These are phyloP conservation scores for Frieseomelitta varia DNA, from an alignment of 1,140 invertebrate species.

Conservation along the genomic window DNA sequence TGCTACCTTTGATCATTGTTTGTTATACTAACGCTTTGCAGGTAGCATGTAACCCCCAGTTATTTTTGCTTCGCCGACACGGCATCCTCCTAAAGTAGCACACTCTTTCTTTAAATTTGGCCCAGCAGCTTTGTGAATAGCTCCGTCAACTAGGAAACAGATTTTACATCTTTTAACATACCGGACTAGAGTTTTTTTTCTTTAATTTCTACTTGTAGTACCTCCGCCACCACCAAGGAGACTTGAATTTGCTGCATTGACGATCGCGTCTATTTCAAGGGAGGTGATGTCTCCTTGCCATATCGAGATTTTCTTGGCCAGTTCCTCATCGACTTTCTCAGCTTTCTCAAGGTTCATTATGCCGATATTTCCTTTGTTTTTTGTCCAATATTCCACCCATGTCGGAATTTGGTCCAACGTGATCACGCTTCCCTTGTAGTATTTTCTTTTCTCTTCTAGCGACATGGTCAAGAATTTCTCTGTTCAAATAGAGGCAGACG, in stretches of 20 bases:
- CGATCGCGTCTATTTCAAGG: constrained; percentile 94
- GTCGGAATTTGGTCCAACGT: constrained; percentile 83
- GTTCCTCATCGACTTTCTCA: constrained; percentile 76
- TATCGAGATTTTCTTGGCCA: constrained; percentile 86
- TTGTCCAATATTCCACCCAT: constrained; percentile 84
- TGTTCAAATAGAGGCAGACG: constrained; percentile 56
- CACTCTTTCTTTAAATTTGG: constrained; percentile 88
- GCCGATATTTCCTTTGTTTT: constrained; percentile 76
- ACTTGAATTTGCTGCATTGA: constrained; percentile 94
- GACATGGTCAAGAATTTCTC: constrained; percentile 83
- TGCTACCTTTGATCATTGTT: neutral
- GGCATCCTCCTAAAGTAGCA: constrained; percentile 86
- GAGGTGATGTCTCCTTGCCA: constrained; percentile 93
- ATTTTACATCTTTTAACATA: constrained; percentile 22
- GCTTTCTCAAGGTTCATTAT: constrained; percentile 71
- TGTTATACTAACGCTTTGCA: constrained; percentile 85
- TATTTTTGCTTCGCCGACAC: constrained; percentile 90
- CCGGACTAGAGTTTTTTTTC: neutral
- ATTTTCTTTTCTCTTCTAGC: constrained; percentile 82
- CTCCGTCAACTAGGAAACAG: constrained; percentile 87
- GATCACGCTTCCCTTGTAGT: constrained; percentile 81
- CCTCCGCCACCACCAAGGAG: constrained; percentile 92
- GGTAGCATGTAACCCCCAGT: constrained; percentile 91
- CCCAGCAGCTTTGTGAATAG: constrained; percentile 92
- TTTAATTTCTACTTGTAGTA: constrained; percentile 49